Evolutionary conservation across 64 coral and sea anemone species (phyloP).

Genomic region (Actinia tenebrosa): DNA sequence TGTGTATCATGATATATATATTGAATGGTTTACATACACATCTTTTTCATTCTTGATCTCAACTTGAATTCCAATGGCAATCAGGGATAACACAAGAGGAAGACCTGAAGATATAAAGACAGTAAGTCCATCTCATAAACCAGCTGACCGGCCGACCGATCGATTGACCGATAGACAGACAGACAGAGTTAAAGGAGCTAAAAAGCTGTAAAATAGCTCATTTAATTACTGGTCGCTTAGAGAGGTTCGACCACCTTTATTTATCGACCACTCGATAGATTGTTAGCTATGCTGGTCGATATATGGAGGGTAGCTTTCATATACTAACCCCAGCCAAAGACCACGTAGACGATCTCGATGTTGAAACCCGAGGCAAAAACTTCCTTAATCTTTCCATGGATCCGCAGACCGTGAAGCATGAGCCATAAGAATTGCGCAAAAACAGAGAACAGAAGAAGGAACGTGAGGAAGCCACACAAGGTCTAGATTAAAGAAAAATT

Average conservation of each 20-base stretch:
- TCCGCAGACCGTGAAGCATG: constrained; percentile 71
- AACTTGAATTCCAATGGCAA: constrained; percentile 53
- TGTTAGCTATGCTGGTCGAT: not conserved
- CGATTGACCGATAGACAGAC: too few species aligned
- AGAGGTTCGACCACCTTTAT: not conserved
- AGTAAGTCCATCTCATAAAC: not conserved
- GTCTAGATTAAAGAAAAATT: constrained; percentile 15
- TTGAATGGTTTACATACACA: constrained; percentile 15
- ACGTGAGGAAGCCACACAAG: constrained; percentile 73
- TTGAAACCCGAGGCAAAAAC: constrained; percentile 76
- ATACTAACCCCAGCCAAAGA: constrained; percentile 73
- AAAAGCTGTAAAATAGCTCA: too few species aligned
- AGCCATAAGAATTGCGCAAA: constrained; percentile 87
- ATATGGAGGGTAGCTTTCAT: not conserved
- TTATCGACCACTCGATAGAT: not conserved
- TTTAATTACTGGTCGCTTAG: too few species aligned
- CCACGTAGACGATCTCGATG: constrained; percentile 74
- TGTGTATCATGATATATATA: not conserved
- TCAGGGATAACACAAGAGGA: constrained; percentile 40
- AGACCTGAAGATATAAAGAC: constrained; percentile 21
- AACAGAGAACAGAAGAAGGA: constrained; percentile 64
- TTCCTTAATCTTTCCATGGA: constrained; percentile 87
- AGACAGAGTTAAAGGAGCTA: too few species aligned
- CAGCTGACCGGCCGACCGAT: too few species aligned
- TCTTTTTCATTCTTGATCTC: constrained; percentile 25